A percentile compares a stretch with the other conserved stretches of the same genome.
phyloP scores from a whole-genome alignment of 2,113 vertebrate genomes.

The Ceyx margarethae region DNA sequence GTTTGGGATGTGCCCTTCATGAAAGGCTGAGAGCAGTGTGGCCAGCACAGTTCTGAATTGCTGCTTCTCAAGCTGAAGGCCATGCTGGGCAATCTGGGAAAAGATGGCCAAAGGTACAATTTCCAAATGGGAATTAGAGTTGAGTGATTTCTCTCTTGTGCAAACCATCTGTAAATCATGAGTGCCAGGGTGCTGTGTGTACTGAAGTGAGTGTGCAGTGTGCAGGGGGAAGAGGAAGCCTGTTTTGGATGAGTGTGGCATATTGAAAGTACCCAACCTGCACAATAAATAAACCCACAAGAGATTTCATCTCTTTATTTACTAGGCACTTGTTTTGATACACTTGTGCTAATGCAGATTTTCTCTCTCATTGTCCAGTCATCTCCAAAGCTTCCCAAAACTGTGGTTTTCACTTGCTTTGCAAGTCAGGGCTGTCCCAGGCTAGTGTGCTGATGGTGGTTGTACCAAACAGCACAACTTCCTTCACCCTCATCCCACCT shows the following conservation, averaged over 20 bases:
- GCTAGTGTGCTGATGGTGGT: fast-evolving
- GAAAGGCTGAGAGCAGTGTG: not conserved
- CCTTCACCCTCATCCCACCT: fast-evolving
- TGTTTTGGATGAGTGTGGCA: not conserved
- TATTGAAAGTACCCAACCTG: too few species aligned
- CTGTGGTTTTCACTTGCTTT: not conserved
- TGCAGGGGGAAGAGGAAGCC: not conserved
- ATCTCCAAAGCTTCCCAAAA: not conserved
- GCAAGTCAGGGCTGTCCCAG: not conserved
- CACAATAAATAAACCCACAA: too few species aligned
- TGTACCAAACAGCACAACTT: not conserved
- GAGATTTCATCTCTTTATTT: too few species aligned
- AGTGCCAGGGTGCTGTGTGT: not conserved
- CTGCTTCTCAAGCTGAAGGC: not conserved
- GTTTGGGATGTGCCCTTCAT: not conserved
- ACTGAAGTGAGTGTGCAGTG: fast-evolving
- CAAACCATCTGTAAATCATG: fast-evolving
- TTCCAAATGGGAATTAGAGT: not conserved
- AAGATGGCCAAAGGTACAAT: not conserved
- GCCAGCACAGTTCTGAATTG: not conserved
- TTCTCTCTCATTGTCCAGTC: not conserved
- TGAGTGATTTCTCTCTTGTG: not conserved
- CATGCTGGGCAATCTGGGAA: not conserved
- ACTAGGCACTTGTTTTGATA: too few species aligned
- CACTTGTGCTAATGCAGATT: too few species aligned